Evolutionary conservation across 1,140 invertebrate genomes (phyloP).

Genomic region (Stegodyphus mimosarum): DNA sequence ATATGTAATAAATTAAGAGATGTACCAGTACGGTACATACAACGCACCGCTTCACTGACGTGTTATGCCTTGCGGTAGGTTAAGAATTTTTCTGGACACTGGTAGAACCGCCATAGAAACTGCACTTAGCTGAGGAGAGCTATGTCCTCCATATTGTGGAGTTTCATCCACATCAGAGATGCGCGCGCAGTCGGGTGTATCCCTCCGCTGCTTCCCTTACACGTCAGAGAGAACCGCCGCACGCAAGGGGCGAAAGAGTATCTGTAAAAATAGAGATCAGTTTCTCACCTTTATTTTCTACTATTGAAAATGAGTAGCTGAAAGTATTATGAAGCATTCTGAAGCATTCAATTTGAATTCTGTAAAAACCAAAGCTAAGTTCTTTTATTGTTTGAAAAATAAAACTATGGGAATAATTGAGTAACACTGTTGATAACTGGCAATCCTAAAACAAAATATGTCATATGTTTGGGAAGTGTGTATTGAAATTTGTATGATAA

Average conservation of each 20-base stretch:
- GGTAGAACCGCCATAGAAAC: background rate
- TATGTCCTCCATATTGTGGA: constrained; percentile 13
- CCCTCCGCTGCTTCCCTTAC: background rate
- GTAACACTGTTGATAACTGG: too few relatives aligned
- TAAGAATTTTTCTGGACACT: background rate
- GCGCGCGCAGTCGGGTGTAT: constrained; percentile 2
- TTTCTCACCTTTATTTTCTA: too few relatives aligned
- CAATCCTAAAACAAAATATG: too few relatives aligned
- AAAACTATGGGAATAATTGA: too few relatives aligned
- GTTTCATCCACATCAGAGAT: constrained; percentile 18
- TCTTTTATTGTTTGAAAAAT: too few relatives aligned
- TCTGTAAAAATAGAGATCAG: too few relatives aligned
- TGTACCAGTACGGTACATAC: background rate
- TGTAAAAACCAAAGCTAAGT: too few relatives aligned
- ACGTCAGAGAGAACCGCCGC: background rate
- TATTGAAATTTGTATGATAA: too few relatives aligned
- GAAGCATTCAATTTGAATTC: too few relatives aligned
- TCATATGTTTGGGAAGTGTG: too few relatives aligned
- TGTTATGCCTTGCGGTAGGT: background rate
- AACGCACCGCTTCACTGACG: background rate
- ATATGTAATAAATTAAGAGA: background rate
- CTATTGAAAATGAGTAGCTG: too few relatives aligned
- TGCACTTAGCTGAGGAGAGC: background rate
- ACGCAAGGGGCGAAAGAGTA: background rate
- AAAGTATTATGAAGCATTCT: too few relatives aligned